These are phyloP conservation scores for Gouania willdenowi DNA, from an alignment of 2,797 vertebrate genomes.

Conservation along the genomic window DNA sequence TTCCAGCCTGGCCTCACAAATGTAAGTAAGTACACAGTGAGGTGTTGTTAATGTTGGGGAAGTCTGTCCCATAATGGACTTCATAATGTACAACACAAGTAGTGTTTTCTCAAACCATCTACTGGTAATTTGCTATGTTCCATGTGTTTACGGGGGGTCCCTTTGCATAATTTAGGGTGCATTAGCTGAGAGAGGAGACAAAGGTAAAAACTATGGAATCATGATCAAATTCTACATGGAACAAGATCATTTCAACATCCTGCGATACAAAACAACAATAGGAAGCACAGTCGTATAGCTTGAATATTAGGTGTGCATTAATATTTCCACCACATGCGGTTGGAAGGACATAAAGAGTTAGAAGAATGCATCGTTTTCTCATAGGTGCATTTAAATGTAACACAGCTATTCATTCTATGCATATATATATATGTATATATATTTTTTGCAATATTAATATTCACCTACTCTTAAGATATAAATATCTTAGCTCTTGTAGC, in stretches of 20 bases:
- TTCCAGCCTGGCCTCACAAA: not conserved
- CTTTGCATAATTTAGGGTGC: constrained; percentile 13
- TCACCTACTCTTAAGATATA: too few relatives aligned
- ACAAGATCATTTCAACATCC: not conserved
- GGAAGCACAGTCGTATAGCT: not conserved
- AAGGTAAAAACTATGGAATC: not conserved
- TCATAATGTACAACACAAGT: not conserved
- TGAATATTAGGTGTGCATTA: too few relatives aligned
- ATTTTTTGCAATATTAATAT: too few relatives aligned
- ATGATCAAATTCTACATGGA: not conserved
- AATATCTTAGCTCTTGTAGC: too few relatives aligned
- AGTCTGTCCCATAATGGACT: not conserved
- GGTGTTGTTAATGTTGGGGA: constrained; percentile 1
- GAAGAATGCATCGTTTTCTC: too few relatives aligned
- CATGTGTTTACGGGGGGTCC: not conserved
- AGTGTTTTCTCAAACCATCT: not conserved
- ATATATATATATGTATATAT: too few relatives aligned
- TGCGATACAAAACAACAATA: not conserved
- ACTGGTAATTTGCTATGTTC: not conserved
- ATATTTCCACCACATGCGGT: too few relatives aligned
- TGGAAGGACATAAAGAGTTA: too few relatives aligned
- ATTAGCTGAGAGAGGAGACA: not conserved
- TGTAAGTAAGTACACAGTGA: not conserved
- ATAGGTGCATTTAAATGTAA: not conserved
- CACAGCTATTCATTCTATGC: too few relatives aligned